phyloP scores from a whole-genome alignment of 2,888 invertebrate genomes.

The Plebejus melissa region DNA sequence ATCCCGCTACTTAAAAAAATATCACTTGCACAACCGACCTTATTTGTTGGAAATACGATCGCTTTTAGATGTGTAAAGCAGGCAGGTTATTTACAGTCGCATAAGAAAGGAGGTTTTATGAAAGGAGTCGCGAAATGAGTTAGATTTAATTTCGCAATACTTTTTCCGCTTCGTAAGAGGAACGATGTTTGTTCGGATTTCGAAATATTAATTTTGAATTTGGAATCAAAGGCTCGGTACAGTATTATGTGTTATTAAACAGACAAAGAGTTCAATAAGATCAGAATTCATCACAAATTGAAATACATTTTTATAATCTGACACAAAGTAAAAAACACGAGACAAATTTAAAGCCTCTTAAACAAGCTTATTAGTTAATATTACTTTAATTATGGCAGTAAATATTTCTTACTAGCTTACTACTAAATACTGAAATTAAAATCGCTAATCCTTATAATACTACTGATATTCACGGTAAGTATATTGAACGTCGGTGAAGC shows the following conservation, averaged over 20 bases:
- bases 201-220: conserved; percentile 36
- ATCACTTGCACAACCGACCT: conserved; percentile 33
- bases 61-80: conserved; percentile 19
- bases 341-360: not conserved
- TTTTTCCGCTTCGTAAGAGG: conserved; percentile 45
- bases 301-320: conserved; percentile 27
- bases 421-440: not conserved
- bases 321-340: conserved; percentile 24
- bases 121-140: conserved; percentile 63
- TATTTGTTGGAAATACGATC: conserved; percentile 18
- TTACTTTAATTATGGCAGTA: not conserved
- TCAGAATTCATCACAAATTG: conserved; percentile 8
- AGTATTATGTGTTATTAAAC: conserved; percentile 18
- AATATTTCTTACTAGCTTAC: not conserved
- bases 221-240: conserved; percentile 30
- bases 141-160: conserved; percentile 59
- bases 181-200: conserved; percentile 45
- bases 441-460: too few relatives aligned
- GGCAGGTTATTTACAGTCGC: conserved; percentile 58
- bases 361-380: not conserved
- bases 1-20: conserved; percentile 55
- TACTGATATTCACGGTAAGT: too few relatives aligned
- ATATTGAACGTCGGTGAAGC: not conserved
- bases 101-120: conserved; percentile 55
- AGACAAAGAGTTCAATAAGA: conserved; percentile 21